phyloP scores from a whole-genome alignment of 2,888 invertebrate species.

The Hetaerina titia region DNA sequence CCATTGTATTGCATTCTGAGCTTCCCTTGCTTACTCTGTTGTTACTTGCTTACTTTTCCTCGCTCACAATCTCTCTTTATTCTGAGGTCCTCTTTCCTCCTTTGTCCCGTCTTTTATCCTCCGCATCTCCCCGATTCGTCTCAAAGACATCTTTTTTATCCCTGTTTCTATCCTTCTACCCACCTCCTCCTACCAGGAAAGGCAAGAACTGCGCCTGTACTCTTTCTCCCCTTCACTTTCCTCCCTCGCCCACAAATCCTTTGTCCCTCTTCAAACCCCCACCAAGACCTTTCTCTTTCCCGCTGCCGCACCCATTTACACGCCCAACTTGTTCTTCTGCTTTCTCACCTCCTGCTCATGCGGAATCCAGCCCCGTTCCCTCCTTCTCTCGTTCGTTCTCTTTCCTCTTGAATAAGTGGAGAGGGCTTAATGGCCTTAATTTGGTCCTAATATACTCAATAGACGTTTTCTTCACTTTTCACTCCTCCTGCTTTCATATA shows the following conservation, averaged over 20 bases:
- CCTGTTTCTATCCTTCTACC: not conserved
- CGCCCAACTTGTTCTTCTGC: not conserved
- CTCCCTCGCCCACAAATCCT: not conserved
- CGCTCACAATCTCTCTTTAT: not conserved
- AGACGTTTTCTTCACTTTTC: too few relatives aligned
- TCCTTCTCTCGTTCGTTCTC: not conserved
- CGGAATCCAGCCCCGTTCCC: not conserved
- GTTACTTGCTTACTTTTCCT: too few relatives aligned
- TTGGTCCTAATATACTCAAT: too few relatives aligned
- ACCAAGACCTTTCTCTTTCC: not conserved
- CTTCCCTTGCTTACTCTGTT: not conserved
- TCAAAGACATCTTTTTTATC: too few relatives aligned
- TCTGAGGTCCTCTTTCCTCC: too few relatives aligned
- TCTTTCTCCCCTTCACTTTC: not conserved
- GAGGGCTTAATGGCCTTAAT: too few relatives aligned
- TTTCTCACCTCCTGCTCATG: not conserved
- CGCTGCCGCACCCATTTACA: not conserved
- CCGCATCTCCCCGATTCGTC: not conserved
- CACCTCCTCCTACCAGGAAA: not conserved
- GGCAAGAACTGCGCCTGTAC: not conserved
- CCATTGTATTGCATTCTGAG: not conserved
- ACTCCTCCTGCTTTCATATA: too few relatives aligned
- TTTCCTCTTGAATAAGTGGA: too few relatives aligned
- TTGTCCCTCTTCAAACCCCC: not conserved
- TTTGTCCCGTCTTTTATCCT: not conserved